A percentile compares a stretch with the other conserved stretches of the same genome.
These are phyloP conservation scores for Dipodomys merriami DNA, from an alignment of 2,113 vertebrate genomes.

Conservation along the genomic window DNA sequence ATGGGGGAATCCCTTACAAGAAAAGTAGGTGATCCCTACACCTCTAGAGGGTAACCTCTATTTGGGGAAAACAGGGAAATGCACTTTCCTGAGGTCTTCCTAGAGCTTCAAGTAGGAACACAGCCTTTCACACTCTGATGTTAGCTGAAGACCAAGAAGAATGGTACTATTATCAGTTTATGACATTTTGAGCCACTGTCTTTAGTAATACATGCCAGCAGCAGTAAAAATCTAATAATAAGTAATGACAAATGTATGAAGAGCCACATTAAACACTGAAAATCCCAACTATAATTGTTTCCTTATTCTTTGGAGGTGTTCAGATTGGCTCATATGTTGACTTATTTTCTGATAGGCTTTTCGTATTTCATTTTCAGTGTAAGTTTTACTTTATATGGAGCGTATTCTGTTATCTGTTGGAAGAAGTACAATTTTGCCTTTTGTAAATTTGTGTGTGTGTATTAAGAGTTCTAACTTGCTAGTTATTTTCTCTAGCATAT, in stretches of 20 bases:
- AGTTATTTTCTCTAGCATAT: constrained; percentile 55
- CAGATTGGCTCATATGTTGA: neutral
- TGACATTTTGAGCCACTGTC: neutral
- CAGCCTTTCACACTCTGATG: neutral
- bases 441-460: constrained; percentile 15
- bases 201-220: neutral
- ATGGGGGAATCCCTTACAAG: neutral
- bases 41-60: neutral
- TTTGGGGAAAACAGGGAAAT: neutral
- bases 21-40: neutral
- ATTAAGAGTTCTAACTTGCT: constrained; percentile 55
- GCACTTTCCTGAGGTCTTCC: neutral
- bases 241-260: neutral
- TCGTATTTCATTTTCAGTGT: neutral
- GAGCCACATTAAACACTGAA: neutral
- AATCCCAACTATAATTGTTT: neutral
- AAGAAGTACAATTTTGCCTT: neutral
- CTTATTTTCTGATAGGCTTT: neutral
- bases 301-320: neutral
- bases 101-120: neutral
- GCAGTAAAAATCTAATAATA: neutral
- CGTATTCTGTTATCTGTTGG: neutral
- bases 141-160: neutral
- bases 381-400: neutral
- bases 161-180: neutral